Conservation (phyloP, 2,888 invertebrate genomes). For the Sturmia bella region DNA sequence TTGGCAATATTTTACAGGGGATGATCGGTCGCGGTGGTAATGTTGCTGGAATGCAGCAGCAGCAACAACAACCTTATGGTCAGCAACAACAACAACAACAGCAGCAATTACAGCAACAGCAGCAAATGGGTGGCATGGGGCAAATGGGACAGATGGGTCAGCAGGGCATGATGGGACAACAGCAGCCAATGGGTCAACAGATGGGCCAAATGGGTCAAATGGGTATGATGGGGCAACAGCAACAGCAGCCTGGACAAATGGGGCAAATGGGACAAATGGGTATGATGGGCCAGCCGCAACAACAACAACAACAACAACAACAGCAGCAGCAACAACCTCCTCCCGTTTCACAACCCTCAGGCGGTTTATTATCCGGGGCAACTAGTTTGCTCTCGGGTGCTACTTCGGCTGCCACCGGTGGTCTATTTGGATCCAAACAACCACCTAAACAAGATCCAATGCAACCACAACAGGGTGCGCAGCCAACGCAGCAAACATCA, state of each 20-base stretch:
- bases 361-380: conserved; percentile 82
- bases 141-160: too few relatives aligned
- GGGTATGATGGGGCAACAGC: conserved; percentile 74
- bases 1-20: conserved; percentile 79
- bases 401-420: conserved; percentile 82
- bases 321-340: conserved; percentile 79
- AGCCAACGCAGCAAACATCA: conserved; percentile 81
- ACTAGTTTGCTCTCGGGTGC: conserved; percentile 82
- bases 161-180: conserved; percentile 74
- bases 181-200: conserved; percentile 74
- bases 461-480: conserved; percentile 82
- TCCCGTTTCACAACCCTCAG: conserved; percentile 79
- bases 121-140: conserved; percentile 72
- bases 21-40: conserved; percentile 83
- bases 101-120: conserved; percentile 72
- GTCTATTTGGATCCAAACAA: conserved; percentile 82
- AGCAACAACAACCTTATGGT: conserved; percentile 78
- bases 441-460: conserved; percentile 82
- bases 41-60: conserved; percentile 80
- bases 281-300: conserved; percentile 71
- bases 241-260: conserved; percentile 67
- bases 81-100: conserved; percentile 77
- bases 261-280: conserved; percentile 72
- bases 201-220: conserved; percentile 72
- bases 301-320: conserved; percentile 74